Evolutionary conservation across 1,140 invertebrate genomes (phyloP).

Genomic region (Trachelipus rathkii): DNA sequence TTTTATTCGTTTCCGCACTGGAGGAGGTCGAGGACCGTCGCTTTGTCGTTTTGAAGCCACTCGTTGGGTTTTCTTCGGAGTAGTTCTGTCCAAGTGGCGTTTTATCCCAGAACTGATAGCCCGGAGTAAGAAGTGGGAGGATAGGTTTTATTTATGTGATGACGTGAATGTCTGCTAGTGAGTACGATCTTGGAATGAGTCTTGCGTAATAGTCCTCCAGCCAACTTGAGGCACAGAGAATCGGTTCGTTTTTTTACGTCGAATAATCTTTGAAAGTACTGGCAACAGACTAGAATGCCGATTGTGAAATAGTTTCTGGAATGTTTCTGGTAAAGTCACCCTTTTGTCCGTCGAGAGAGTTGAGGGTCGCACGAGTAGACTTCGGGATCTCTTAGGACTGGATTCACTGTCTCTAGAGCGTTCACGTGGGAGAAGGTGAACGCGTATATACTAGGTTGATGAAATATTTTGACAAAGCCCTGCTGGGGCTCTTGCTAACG

Average conservation of each 20-base stretch:
- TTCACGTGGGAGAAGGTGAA: constrained; percentile 2
- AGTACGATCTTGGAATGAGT: background rate
- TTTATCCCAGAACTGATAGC: background rate
- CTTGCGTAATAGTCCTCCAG: background rate
- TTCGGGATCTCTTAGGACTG: constrained; percentile 2
- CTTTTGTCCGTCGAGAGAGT: constrained; percentile 1
- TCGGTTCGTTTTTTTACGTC: background rate
- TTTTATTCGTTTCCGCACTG: constrained; percentile 1
- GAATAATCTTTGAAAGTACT: background rate
- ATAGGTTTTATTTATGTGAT: constrained; percentile 3
- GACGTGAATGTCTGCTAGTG: constrained; percentile 11
- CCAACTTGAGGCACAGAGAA: background rate
- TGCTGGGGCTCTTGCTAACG: constrained; percentile 3
- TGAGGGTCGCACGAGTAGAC: constrained; percentile 7
- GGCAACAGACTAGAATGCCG: constrained; percentile 1
- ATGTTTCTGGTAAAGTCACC: constrained; percentile 9
- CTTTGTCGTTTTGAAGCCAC: constrained; percentile 3
- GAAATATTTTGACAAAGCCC: constrained; percentile 12
- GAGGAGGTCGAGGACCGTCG: background rate
- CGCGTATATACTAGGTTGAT: background rate
- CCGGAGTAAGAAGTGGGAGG: background rate
- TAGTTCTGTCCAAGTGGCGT: constrained; percentile 2
- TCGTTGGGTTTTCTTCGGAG: background rate
- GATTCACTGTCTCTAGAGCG: constrained; percentile 11
- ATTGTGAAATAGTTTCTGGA: background rate